Conservation (phyloP, 2,888 invertebrate genomes). For the Mythimna pallens region DNA sequence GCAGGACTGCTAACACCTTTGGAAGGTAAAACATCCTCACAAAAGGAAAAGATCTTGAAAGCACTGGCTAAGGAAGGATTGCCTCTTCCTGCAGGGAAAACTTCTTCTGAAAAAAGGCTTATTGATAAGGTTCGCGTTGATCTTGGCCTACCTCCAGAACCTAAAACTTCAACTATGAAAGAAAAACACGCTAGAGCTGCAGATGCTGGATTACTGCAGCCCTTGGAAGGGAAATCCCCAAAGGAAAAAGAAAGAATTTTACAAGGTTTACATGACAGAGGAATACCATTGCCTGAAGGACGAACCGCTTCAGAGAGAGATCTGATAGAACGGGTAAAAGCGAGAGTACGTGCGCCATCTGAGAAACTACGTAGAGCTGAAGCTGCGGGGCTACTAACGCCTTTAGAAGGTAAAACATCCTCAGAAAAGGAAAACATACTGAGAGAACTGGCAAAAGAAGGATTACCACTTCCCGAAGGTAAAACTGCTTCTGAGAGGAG, state of each 20-base stretch:
- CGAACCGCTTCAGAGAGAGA: conserved; percentile 1
- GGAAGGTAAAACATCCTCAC: neutral
- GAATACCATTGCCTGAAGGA: conserved; percentile 10
- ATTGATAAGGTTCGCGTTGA: conserved; percentile 11
- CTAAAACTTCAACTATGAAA: neutral
- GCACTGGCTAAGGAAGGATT: conserved; percentile 22
- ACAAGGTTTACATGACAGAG: conserved; percentile 4
- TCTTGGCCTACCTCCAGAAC: conserved; percentile 16
- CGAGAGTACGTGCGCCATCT: neutral
- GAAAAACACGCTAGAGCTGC: conserved; percentile 16
- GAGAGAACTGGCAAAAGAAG: conserved; percentile 53
- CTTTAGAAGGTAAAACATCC: conserved; percentile 2
- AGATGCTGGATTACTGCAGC: conserved; percentile 7
- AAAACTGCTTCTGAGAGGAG: neutral
- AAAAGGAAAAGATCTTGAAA: neutral
- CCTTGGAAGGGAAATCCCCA: neutral
- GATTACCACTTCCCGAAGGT: conserved; percentile 11
- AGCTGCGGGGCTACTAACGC: neutral
- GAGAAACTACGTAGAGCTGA: neutral
- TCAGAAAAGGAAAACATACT: too few species aligned
- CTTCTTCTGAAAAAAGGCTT: neutral
- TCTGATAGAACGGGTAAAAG: neutral
- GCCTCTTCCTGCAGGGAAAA: neutral
- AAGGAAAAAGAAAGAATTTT: conserved; percentile 20
- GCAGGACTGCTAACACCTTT: conserved; percentile 1